Base-by-base conservation (phyloP, 1,140 invertebrate species). In the Habropoda laboriosa region DNA sequence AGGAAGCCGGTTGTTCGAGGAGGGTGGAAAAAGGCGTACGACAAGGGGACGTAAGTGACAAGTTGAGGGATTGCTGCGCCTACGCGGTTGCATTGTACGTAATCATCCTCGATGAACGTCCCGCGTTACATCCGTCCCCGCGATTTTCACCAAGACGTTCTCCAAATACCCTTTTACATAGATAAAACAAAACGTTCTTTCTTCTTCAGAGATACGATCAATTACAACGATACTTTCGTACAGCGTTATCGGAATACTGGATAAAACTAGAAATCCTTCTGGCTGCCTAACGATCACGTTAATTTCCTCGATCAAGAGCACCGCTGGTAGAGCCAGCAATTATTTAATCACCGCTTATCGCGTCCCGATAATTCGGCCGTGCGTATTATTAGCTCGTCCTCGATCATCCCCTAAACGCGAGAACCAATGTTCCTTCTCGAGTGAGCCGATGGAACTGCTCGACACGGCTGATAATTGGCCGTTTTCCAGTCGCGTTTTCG, bases 51-150 rank as follows among this genome's bases (percentile, higher is more conserved):
- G 86, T 91, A 92, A 92, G 91, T 92, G 91, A 92, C 91, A 92
- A 91, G 90, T 92, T 92, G 91, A 92, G 87, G 86, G 90, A 92
- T 92, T 91, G 90, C 89, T 76, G 80, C 81, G 89, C 80, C 85
- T 86, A 82, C 80, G 57, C 75, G 67, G 70, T 67, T 72, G 82
- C 81, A 88, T 89, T 89, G 86, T 88, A 79, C 82, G 75, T 86
- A 86, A 86, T 88, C 87, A 83, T 83, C 87, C 76, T 60, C 79
- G 61, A 73, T 81, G 63, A 77, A 70, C 53, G 60, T 60, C 63
- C 53, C 38, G 49, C 64, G 45, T 45, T 61, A 35, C 51, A 67
- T 72, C 60, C 45, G 35, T 57, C 40, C 68, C 55, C 45, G 47
- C 64, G 42, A 80, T 83, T 81, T 80, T 77, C 73, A 81, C 35